Conservation (phyloP, 2,113 vertebrate species). For the Lepus europaeus region DNA sequence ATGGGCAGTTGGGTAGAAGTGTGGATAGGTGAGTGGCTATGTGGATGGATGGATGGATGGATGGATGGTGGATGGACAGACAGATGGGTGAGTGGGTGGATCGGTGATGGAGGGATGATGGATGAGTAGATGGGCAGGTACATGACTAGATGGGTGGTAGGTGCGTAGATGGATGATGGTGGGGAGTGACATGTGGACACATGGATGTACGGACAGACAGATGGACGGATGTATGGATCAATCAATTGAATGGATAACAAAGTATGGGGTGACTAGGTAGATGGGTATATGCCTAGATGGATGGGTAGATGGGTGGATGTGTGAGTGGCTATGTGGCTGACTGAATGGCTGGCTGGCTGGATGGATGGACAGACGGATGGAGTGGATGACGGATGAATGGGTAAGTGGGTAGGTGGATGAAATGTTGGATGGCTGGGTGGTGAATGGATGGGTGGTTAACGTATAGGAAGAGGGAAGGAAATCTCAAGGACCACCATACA, state of each 20-base stretch:
- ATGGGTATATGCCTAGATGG: not conserved
- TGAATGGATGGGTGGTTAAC: too few species aligned
- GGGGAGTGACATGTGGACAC: too few species aligned
- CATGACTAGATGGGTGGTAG: not conserved
- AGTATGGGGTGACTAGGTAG: not conserved
- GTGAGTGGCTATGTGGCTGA: not conserved
- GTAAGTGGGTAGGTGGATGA: not conserved
- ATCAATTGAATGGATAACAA: too few species aligned
- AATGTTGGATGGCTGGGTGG: too few species aligned
- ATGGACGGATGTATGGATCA: fast-evolving
- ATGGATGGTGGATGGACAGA: not conserved
- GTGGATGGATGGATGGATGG: not conserved
- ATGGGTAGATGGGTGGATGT: not conserved
- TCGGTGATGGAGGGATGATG: not conserved
- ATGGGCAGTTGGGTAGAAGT: not conserved
- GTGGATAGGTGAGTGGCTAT: not conserved
- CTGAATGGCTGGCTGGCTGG: too few species aligned
- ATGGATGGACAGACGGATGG: not conserved
- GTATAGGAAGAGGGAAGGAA: not conserved
- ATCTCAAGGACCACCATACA: too few species aligned
- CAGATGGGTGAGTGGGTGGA: not conserved
- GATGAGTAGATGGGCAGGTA: too few species aligned
- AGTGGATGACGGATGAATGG: not conserved
- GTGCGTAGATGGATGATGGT: not conserved
- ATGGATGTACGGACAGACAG: fast-evolving